phyloP scores from a whole-genome alignment of 2,113 vertebrate species.

The Eulemur macaco region DNA sequence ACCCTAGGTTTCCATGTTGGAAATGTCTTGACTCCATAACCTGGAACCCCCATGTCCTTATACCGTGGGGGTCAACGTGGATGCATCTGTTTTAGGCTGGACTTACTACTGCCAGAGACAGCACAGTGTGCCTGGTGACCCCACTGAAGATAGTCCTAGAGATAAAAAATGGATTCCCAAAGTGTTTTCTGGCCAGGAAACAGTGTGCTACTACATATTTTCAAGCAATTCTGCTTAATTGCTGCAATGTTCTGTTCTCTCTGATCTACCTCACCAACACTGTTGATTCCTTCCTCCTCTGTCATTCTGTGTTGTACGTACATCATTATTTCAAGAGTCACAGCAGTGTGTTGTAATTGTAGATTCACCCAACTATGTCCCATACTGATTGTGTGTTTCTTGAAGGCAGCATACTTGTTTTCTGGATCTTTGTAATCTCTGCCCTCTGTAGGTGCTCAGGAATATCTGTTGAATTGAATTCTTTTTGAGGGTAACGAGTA shows the following conservation, averaged over 20 bases:
- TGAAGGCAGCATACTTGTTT: slow-evolving; percentile 9
- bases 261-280: background rate
- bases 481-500: slow-evolving; percentile 53
- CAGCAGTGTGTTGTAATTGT: background rate
- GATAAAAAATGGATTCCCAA: background rate
- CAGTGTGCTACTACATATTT: background rate
- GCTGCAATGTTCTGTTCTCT: background rate
- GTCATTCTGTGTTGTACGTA: background rate
- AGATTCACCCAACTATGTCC: background rate
- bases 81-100: background rate
- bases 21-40: background rate
- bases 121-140: background rate
- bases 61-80: background rate
- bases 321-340: background rate
- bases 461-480: slow-evolving; percentile 46
- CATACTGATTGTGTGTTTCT: background rate
- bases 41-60: background rate
- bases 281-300: background rate
- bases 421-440: slow-evolving; percentile 26
- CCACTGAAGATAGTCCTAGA: background rate
- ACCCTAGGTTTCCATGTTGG: background rate
- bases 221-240: background rate
- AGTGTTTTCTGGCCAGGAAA: background rate
- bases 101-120: background rate
- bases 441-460: background rate